phyloP scores from a whole-genome alignment of 1,140 invertebrate genomes.

The Aphelenchoides besseyi region DNA sequence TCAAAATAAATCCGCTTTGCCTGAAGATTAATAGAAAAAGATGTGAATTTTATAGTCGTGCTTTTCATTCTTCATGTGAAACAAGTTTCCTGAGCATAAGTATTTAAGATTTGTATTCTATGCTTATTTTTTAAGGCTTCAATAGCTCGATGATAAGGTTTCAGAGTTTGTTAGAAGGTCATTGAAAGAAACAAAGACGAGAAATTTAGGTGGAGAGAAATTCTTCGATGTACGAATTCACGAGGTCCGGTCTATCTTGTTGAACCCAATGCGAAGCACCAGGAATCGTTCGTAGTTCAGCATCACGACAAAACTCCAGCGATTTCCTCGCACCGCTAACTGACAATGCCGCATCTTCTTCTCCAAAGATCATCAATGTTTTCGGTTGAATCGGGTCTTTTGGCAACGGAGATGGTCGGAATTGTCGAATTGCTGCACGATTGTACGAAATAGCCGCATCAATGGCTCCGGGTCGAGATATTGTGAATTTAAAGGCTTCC shows the following conservation, averaged over 20 bases:
- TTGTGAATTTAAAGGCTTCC: constrained; percentile 76
- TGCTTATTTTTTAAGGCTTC: background rate
- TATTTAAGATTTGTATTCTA: constrained; percentile 6
- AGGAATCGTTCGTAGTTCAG: constrained; percentile 70
- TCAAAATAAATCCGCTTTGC: constrained; percentile 54
- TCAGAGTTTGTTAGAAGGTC: background rate
- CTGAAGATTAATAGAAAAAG: constrained; percentile 35
- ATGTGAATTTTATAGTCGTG: background rate
- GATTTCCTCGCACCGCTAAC: constrained; percentile 70
- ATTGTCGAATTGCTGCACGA: background rate
- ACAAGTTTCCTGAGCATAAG: constrained; percentile 12
- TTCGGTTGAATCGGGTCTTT: constrained; percentile 65
- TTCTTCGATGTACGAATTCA: constrained; percentile 71
- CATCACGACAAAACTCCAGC: constrained; percentile 70
- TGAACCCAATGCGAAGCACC: constrained; percentile 73
- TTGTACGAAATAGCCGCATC: constrained; percentile 18
- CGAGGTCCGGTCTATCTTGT: constrained; percentile 71
- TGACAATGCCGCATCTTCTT: constrained; percentile 70
- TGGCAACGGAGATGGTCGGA: background rate
- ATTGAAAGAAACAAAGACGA: background rate
- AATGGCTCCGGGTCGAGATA: constrained; percentile 68
- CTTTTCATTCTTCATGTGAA: constrained; percentile 18
- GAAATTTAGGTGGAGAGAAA: constrained; percentile 67
- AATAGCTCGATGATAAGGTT: background rate
- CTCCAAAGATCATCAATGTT: constrained; percentile 70